Evolutionary conservation across 2,888 invertebrate genomes (phyloP).

Genomic region (Saturnia pavonia): DNA sequence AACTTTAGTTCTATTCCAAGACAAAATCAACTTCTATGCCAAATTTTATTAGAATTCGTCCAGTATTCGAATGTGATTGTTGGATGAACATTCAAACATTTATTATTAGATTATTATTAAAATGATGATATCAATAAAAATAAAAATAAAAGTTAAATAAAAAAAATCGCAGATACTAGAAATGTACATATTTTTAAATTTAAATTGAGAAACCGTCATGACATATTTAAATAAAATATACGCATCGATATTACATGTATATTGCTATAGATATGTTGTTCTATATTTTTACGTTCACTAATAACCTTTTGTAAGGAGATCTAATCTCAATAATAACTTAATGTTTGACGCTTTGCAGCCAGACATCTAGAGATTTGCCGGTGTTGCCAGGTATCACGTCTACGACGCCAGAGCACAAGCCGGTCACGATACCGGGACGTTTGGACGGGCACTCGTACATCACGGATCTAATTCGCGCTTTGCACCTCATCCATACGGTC

Average conservation of each 20-base stretch:
- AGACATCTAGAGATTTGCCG: slow-evolving; percentile 45
- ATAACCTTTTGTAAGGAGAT: neutral
- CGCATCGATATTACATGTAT: too few relatives aligned
- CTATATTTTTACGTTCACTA: too few relatives aligned
- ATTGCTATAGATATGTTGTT: too few relatives aligned
- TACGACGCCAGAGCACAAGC: slow-evolving; percentile 14
- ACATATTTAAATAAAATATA: too few relatives aligned
- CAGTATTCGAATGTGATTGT: neutral
- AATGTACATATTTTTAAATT: too few relatives aligned
- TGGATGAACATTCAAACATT: neutral
- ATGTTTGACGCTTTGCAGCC: neutral
- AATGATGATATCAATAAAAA: too few relatives aligned
- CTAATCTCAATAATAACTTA: neutral
- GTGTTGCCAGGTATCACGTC: slow-evolving; percentile 54
- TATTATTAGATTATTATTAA: too few relatives aligned
- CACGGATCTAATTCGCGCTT: slow-evolving; percentile 62
- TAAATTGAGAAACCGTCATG: too few relatives aligned
- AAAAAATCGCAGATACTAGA: too few relatives aligned
- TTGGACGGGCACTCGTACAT: slow-evolving; percentile 68
- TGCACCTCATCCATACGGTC: slow-evolving; percentile 66
- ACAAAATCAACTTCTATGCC: neutral
- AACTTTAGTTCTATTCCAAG: too few relatives aligned
- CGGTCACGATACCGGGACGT: slow-evolving; percentile 32
- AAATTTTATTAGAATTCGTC: neutral
- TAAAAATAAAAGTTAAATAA: too few relatives aligned